Base-by-base conservation (phyloP, 2,888 invertebrate genomes). In the Ectemnius continuus region DNA sequence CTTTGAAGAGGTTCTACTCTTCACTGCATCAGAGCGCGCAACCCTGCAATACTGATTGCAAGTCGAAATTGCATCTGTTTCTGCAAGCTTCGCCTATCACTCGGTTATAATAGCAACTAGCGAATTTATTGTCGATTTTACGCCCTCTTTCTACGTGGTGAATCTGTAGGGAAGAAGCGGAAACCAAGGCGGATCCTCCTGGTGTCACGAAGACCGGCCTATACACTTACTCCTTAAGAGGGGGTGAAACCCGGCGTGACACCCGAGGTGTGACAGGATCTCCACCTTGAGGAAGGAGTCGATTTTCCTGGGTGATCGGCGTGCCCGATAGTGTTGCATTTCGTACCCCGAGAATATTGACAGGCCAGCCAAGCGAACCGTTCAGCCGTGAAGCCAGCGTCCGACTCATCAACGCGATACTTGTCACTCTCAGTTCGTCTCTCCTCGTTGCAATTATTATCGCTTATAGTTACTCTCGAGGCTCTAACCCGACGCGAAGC, bases 171-270 rank as follows among this genome's bases (percentile, higher is more conserved):
- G 23, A 23, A 23, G 23, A 23, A 23, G 23, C 23, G 23, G 23
- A 23, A 23, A 23, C 23, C 23, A 23, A 23, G 2, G 23, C 3
- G 3, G 23, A 23, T 23, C 23, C 23, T 23, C 2, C 36, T 11
- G 36, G 11, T 6, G 8, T 36, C 36, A 11, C 36, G 8, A 36
- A 36, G 36, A 36, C 36, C 36, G 36, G 11, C 1, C 36, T 36
- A 11, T 11, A 36, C 36, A 36, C 11, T 36, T 36, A 36, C 5
- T 36, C 36, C 1, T 70, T 73, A 69, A 66, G 60, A 75, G 80
- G 81, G 85, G 83, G 86, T 85, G 87, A 83, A 85, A 88, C 85
- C 81, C 84, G 78, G 79, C 80, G 85, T 84, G 86, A 86, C 81
- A 81, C 81, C 82, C 82, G 79, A 86, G 85, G 84, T 84, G 88